Conservation (phyloP, 2,113 vertebrate species). For the Stigmatopora argus region DNA sequence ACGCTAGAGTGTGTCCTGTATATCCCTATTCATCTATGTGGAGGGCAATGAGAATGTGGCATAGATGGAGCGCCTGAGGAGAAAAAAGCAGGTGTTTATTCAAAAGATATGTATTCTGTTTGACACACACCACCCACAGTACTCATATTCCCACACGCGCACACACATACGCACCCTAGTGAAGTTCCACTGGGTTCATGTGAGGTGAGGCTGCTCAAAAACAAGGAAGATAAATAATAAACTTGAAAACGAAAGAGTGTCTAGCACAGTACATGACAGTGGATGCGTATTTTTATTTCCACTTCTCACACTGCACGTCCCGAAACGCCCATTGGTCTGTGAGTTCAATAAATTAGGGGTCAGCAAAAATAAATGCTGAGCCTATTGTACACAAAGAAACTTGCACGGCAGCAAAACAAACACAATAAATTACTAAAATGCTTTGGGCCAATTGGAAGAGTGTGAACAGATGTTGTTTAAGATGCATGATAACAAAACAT, state of each 20-base stretch:
- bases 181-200: slow-evolving; percentile 78
- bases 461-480: not conserved
- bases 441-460: too few species aligned
- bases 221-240: slow-evolving; percentile 53
- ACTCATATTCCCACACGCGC: not conserved
- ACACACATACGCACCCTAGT: slow-evolving; percentile 59
- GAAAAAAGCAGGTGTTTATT: slow-evolving; percentile 12
- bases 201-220: slow-evolving; percentile 82
- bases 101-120: slow-evolving; percentile 31
- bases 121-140: slow-evolving; percentile 18
- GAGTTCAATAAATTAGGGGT: not conserved
- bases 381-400: too few species aligned
- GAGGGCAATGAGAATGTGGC: slow-evolving; percentile 14
- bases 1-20: not conserved
- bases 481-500: not conserved
- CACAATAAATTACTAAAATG: too few species aligned
- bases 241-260: not conserved
- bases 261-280: not conserved
- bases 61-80: slow-evolving; percentile 13
- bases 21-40: not conserved
- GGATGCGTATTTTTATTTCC: not conserved
- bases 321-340: too few species aligned
- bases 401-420: too few species aligned
- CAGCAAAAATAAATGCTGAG: not conserved
- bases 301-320: too few species aligned